Conservation (phyloP, 2,888 invertebrate species). For the Lasioglossum lativentre region DNA sequence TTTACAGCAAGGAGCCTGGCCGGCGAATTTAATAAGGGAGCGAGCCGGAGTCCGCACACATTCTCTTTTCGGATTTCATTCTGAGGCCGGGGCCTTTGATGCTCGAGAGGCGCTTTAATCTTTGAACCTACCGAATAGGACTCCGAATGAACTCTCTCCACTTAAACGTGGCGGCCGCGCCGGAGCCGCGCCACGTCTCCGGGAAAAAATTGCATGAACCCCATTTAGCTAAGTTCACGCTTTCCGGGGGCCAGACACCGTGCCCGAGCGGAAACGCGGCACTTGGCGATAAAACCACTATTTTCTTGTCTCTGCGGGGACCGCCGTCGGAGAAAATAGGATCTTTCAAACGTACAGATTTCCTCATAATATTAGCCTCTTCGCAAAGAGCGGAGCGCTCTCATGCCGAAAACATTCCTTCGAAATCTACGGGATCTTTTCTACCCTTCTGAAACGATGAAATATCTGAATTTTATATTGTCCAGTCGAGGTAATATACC, state of each 20-base stretch:
- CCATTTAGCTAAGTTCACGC: constrained; percentile 17
- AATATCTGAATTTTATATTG: no score
- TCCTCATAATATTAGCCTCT: background rate
- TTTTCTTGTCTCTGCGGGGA: background rate
- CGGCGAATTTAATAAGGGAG: constrained; percentile 53
- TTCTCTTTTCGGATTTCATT: constrained; percentile 57
- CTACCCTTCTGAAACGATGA: background rate
- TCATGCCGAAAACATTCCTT: background rate
- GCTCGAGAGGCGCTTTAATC: constrained; percentile 57
- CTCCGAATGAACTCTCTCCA: constrained; percentile 48
- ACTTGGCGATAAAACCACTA: background rate
- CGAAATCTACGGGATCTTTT: background rate
- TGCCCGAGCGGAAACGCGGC: background rate
- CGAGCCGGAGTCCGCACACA: constrained; percentile 41
- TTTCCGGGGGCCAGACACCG: background rate
- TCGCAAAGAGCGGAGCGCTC: background rate
- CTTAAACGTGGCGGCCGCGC: constrained; percentile 23
- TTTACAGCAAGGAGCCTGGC: constrained; percentile 18
- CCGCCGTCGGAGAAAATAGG: background rate
- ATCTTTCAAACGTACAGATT: background rate
- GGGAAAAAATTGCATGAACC: constrained; percentile 18
- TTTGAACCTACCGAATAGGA: constrained; percentile 41
- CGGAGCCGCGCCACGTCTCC: constrained; percentile 2
- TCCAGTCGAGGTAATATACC: no score
- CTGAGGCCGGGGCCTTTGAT: constrained; percentile 37